A percentile compares a stretch with the other conserved stretches of the same genome.
phyloP scores from a whole-genome alignment of 1,140 invertebrate species.

The Bactericera cockerelli region DNA sequence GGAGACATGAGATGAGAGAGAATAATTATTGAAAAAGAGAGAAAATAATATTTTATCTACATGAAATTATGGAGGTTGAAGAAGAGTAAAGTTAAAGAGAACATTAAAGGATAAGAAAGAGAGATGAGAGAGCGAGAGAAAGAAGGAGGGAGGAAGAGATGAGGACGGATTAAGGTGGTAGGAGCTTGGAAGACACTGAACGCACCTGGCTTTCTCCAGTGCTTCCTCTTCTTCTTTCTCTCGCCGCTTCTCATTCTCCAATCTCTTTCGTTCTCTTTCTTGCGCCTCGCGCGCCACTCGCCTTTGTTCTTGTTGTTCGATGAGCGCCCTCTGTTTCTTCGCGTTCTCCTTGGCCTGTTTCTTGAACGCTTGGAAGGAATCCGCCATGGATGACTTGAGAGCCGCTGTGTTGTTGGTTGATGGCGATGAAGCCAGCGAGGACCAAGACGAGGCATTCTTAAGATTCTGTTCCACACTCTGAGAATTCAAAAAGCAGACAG shows the following conservation, averaged over 20 bases:
- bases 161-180: too few species aligned
- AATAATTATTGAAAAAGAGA: too few species aligned
- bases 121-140: too few species aligned
- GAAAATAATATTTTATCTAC: too few species aligned
- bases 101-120: too few species aligned
- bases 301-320: slow-evolving; percentile 65
- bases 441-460: slow-evolving; percentile 86
- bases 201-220: slow-evolving; percentile 46
- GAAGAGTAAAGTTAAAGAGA: too few species aligned
- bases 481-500: slow-evolving; percentile 10
- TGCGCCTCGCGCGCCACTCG: slow-evolving; percentile 65
- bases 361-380: slow-evolving; percentile 66
- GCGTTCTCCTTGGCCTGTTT: slow-evolving; percentile 90
- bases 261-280: slow-evolving; percentile 58
- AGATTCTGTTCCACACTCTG: slow-evolving; percentile 33
- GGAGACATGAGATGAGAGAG: too few species aligned
- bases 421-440: slow-evolving; percentile 65
- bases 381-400: slow-evolving; percentile 28
- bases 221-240: slow-evolving; percentile 66
- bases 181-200: slow-evolving; percentile 6
- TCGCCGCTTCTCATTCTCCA: slow-evolving; percentile 60
- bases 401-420: slow-evolving; percentile 30
- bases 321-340: slow-evolving; percentile 67
- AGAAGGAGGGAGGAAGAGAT: too few species aligned
- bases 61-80: too few species aligned